Evolutionary conservation across 2,888 invertebrate species (phyloP).

Genomic region (Gymnosoma rotundatum): DNA sequence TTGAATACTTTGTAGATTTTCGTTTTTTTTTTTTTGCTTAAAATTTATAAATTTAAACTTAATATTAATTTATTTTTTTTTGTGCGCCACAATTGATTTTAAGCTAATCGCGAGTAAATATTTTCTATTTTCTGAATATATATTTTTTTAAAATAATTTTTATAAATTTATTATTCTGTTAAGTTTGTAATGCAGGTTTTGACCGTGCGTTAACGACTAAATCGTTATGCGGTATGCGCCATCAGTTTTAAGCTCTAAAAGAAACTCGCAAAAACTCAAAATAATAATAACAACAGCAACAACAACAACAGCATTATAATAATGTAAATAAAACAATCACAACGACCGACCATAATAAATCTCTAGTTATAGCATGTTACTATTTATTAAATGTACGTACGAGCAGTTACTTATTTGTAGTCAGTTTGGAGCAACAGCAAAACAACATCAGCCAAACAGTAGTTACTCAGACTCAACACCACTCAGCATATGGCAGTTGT

Average conservation of each 20-base stretch:
- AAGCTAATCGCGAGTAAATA: neutral
- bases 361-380: constrained; percentile 34
- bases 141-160: constrained; percentile 1
- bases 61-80: constrained; percentile 15
- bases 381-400: constrained; percentile 32
- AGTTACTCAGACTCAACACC: constrained; percentile 25
- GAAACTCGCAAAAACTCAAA: constrained; percentile 55
- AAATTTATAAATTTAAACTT: neutral
- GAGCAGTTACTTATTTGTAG: constrained; percentile 45
- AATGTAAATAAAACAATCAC: constrained; percentile 3
- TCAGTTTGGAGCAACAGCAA: constrained; percentile 26
- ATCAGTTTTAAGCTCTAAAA: constrained; percentile 79
- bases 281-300: constrained; percentile 32
- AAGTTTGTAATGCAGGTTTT: constrained; percentile 77
- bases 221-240: constrained; percentile 78
- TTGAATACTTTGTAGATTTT: constrained; percentile 1
- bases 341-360: constrained; percentile 41
- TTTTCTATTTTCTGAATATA: neutral
- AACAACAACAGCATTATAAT: neutral
- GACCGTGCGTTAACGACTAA: constrained; percentile 82
- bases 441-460: constrained; percentile 37
- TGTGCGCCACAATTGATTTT: neutral
- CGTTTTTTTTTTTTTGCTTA: neutral
- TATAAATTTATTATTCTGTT: constrained; percentile 13
- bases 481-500: constrained; percentile 13